Conservation (phyloP, 2,797 vertebrate species). For the Loris lydekkerianus region DNA sequence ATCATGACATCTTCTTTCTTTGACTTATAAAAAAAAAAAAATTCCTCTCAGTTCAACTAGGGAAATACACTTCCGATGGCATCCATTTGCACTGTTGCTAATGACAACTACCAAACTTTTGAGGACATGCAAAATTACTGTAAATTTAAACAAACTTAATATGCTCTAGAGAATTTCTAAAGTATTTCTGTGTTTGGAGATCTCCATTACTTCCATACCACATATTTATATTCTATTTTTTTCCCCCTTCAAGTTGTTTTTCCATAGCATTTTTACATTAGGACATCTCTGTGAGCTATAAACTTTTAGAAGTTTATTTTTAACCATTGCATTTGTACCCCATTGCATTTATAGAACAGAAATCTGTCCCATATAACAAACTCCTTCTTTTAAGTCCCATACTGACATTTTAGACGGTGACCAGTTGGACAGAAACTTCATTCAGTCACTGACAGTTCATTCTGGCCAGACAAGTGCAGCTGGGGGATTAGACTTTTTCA, state of each 20-base stretch:
- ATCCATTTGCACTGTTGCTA: slow-evolving; percentile 64
- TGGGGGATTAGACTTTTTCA: slow-evolving; percentile 68
- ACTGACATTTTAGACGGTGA: not conserved
- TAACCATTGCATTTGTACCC: slow-evolving; percentile 70
- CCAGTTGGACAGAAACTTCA: slow-evolving; percentile 71
- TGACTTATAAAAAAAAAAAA: slow-evolving; percentile 63
- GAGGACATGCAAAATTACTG: not conserved
- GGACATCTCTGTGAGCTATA: not conserved
- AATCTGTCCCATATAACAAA: slow-evolving; percentile 60
- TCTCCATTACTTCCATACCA: slow-evolving; percentile 17
- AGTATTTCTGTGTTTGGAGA: slow-evolving; percentile 26
- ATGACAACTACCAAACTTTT: slow-evolving; percentile 59
- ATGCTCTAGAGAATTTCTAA: slow-evolving; percentile 55
- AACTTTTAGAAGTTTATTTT: slow-evolving; percentile 73
- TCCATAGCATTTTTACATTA: slow-evolving; percentile 1
- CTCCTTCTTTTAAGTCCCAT: slow-evolving; percentile 47
- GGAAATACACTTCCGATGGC: slow-evolving; percentile 50
- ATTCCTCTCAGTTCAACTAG: not conserved
- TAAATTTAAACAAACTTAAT: slow-evolving; percentile 61
- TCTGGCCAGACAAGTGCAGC: not conserved
- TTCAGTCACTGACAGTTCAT: slow-evolving; percentile 65
- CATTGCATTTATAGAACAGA: slow-evolving; percentile 69
- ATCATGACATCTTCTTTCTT: slow-evolving; percentile 46
- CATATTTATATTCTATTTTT: slow-evolving; percentile 32
- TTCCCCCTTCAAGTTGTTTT: slow-evolving; percentile 30